Base-by-base conservation (phyloP, 2,113 vertebrate species). In the Proterorhinus semilunaris region DNA sequence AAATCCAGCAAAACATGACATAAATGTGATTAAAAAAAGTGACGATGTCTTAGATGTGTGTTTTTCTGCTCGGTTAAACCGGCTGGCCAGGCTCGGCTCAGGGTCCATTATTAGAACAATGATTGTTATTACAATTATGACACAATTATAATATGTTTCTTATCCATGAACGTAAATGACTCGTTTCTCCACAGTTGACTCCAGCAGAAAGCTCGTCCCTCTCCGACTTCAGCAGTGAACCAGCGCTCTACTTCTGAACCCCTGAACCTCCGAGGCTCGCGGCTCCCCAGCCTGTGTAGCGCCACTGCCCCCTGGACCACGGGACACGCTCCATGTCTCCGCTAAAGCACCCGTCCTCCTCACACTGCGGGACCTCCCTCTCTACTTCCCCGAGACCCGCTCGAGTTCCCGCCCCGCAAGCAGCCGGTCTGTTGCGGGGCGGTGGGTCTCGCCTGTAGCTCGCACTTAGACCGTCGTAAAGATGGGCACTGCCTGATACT, bases 221-320 rank as follows among this genome's bases (percentile, higher is more conserved):
- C 62, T 94, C 96, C 0, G 97, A 96, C 91, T 98, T 96, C 94
- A 95, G 95, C 89, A 98, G 97, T 1, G 96, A 98, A 78, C 96
- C 96, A 0, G 98, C 98, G 3, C 96, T 99, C 15, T 98, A 98
- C 72, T 99, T 99, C 89, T 99, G 93, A 96, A 54, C 72, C 1
- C 12, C 53, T 21, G 9, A 11, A 55, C 53, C 53, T 11, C 53
- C 27, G 27, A 36, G 27, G 27, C 27, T 36, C 27, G 2, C 27
- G 27, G 2, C 27, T 36, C 27, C 4, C 27, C 27, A 36, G 27
- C 27, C 27, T 36, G 27, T 36, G 53, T 55, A 55, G 53, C 53
- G 27, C 53, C 53, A 55, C 53, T 55, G 53, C 53, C 47, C 47
- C 53, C 21, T 7, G 17, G 17, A 55, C 53, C 53, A 17, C 27